Percentiles rank a stretch among this genome's conserved stretches.
Evolutionary conservation across 1,140 invertebrate genomes (phyloP).

Genomic region (Panagrolaimus sp.): DNA sequence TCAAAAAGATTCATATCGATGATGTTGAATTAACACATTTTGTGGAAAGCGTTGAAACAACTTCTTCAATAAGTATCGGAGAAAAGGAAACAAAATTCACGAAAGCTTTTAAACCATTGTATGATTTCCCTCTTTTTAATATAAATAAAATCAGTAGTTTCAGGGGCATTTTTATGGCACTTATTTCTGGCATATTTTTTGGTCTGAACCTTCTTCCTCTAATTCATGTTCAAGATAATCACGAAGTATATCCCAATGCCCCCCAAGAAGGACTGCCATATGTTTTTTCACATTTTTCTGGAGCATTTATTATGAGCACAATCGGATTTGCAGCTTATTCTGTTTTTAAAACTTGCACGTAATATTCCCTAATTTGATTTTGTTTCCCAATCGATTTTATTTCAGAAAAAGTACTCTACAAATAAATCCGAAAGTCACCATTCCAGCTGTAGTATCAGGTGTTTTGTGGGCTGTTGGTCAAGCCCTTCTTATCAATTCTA

Average conservation of each 20-base stretch:
- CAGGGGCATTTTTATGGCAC: constrained; percentile 31
- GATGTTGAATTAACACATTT: too few relatives aligned
- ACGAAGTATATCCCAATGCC: constrained; percentile 12
- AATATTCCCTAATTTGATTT: too few relatives aligned
- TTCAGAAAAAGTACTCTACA: neutral
- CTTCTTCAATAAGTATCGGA: neutral
- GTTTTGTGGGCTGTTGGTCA: neutral
- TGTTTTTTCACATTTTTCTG: constrained; percentile 42
- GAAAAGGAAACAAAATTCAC: neutral
- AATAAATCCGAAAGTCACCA: neutral
- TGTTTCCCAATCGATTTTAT: neutral
- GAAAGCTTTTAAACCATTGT: neutral
- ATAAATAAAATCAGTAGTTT: neutral
- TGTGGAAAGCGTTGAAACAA: too few relatives aligned
- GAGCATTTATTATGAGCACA: constrained; percentile 33
- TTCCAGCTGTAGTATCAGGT: neutral
- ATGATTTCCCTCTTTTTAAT: neutral
- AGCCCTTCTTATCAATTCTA: neutral
- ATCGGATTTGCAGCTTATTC: constrained; percentile 28
- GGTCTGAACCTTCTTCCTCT: constrained; percentile 31
- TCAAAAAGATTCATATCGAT: too few relatives aligned
- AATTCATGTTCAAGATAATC: constrained; percentile 34
- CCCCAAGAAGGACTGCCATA: constrained; percentile 30
- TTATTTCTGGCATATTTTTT: constrained; percentile 44
- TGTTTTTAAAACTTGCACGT: too few relatives aligned